Base-by-base conservation (phyloP, 2,888 invertebrate genomes). In the Phortica magna region DNA sequence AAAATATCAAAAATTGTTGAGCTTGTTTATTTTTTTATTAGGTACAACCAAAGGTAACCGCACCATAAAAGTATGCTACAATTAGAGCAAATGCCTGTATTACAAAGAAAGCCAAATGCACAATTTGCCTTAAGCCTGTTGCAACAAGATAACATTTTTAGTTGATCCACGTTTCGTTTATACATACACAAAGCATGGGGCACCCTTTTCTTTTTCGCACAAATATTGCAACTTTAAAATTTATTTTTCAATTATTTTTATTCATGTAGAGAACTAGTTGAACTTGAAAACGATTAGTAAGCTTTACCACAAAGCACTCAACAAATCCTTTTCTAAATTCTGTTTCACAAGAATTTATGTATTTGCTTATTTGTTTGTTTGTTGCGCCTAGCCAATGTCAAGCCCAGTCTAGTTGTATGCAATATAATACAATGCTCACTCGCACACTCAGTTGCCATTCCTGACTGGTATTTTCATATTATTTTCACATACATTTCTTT, bases 351-450 rank as follows among this genome's bases (percentile, higher is more conserved):
- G 84, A 85, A 85, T 85, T 85, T 85, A 85, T 85, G 86, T 86
- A 84, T 88, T 88, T 85, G 88, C 88, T 85, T 85, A 88, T 85
- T 86, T 85, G 86, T 82, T 77, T 83, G 76, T 65, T 57, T 7
- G 31, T 41, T 2, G 14, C 41, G 61, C 55, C 70, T 65, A 70
- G 61, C 48, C 57, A 43, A 53, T 31, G 31, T 31, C 31, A 31
- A 31, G 31, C 57, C 77, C 10, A 48, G 48, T 7, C 48, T 48
- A 12, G 48, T 12, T 61, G 22, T 61, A 61, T 61, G 61, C 61
- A 61, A 22, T 19, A 61, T 19, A 61, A 10, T n/a, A n/a, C 17
- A 19, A 48, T n/a, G 10, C 14, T 12, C 48, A 6, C 10, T 6
- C 14, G 10, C 48, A 5, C 10, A 6, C 48, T 48, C 22, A 10